Conservation (phyloP, 2,888 invertebrate species). For the Salpingus planirostris region DNA sequence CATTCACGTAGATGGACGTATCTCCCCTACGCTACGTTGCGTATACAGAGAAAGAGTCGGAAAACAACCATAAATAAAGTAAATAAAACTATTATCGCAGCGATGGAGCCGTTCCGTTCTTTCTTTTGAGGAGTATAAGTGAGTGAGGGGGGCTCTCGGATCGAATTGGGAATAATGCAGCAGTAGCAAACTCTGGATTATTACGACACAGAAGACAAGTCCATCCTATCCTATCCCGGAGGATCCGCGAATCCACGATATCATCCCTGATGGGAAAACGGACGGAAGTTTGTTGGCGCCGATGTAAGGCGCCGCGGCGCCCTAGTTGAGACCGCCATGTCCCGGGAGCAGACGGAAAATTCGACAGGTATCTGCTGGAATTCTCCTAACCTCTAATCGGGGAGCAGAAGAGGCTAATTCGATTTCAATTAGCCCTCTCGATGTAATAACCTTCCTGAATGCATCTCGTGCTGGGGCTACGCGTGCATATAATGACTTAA, state of each 20-base stretch:
- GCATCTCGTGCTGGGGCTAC: too few relatives aligned
- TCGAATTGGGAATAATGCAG: constrained; percentile 2
- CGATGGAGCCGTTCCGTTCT: too few relatives aligned
- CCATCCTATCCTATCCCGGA: constrained; percentile 9
- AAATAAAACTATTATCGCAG: constrained; percentile 33
- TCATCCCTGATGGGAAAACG: constrained; percentile 21
- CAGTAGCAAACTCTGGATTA: constrained; percentile 1
- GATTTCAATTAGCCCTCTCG: too few relatives aligned
- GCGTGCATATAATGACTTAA: too few relatives aligned
- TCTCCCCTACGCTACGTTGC: too few relatives aligned
- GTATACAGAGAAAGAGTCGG: constrained; percentile 32
- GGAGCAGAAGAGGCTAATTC: too few relatives aligned
- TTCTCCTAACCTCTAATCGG: too few relatives aligned
- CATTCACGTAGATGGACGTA: too few relatives aligned
- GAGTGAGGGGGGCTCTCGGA: constrained; percentile 7
- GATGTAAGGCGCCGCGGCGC: constrained; percentile 45
- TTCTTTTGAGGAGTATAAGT: too few relatives aligned
- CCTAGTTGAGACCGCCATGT: constrained; percentile 26
- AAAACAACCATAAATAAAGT: constrained; percentile 43
- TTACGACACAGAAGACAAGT: constrained; percentile 10
- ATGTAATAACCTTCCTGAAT: too few relatives aligned
- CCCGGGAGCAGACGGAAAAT: constrained; percentile 9
- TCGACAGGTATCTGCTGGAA: constrained; percentile 14
- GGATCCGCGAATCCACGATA: constrained; percentile 21
- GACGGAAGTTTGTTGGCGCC: constrained; percentile 30